Evolutionary conservation across 2,113 vertebrate species (phyloP).

Genomic region (Clarias macrocephalus): DNA sequence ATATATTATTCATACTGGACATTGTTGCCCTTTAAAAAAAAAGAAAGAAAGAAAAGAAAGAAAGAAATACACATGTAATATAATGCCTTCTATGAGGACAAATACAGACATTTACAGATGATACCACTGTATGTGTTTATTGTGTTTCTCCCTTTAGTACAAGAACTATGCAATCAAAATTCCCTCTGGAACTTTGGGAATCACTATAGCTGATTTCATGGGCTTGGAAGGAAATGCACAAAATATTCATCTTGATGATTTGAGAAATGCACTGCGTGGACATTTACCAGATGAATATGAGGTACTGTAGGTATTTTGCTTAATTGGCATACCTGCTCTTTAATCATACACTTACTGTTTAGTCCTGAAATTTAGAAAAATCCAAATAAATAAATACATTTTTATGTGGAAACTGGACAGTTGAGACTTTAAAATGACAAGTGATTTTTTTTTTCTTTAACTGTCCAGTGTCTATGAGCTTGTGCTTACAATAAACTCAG

Average conservation of each 20-base stretch:
- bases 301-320: neutral
- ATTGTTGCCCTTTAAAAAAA: too few relatives aligned
- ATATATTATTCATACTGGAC: too few relatives aligned
- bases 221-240: neutral
- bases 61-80: neutral
- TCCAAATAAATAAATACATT: too few relatives aligned
- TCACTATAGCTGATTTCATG: conserved; percentile 10
- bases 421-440: too few relatives aligned
- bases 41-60: too few relatives aligned
- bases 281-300: neutral
- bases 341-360: neutral
- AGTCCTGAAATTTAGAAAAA: too few relatives aligned
- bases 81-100: neutral
- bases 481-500: too few relatives aligned
- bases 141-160: neutral
- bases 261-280: conserved; percentile 1
- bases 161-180: neutral
- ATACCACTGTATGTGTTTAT: neutral
- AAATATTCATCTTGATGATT: neutral
- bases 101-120: neutral
- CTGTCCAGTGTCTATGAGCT: too few relatives aligned
- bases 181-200: neutral
- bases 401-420: too few relatives aligned
- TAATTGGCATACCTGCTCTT: neutral
- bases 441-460: too few relatives aligned